Percentiles rank a stretch among this genome's conserved stretches.
Evolutionary conservation across 1,140 invertebrate genomes (phyloP).

Genomic region (Mactra quadrangularis): DNA sequence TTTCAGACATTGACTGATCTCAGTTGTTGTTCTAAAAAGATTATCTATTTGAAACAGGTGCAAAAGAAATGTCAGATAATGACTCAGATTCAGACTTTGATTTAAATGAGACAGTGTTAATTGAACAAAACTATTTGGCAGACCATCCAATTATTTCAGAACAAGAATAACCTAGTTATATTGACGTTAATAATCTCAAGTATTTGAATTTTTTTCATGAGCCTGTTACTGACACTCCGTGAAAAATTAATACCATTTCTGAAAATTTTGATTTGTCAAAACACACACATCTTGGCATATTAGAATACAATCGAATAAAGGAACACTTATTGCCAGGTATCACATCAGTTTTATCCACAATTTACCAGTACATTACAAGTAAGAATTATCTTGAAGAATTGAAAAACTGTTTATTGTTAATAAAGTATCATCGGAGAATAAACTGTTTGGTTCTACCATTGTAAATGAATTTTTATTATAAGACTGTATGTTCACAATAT

Average conservation of each 20-base stretch:
- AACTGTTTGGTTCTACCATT: not conserved
- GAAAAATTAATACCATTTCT: not conserved
- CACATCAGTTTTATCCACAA: not conserved
- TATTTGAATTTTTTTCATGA: not conserved
- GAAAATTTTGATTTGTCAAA: not conserved
- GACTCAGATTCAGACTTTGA: slow-evolving; percentile 3
- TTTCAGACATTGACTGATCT: not conserved
- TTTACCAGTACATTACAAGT: not conserved
- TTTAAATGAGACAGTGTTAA: not conserved
- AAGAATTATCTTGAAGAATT: not conserved
- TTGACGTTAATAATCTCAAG: not conserved
- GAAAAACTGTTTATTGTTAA: slow-evolving; percentile 11
- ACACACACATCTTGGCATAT: not conserved
- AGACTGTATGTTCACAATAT: not conserved
- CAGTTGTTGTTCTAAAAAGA: not conserved
- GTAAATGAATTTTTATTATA: not conserved
- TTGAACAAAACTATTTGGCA: not conserved
- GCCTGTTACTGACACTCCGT: not conserved
- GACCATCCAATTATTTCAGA: not conserved
- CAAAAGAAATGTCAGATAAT: not conserved
- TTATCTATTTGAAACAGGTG: too few relatives aligned
- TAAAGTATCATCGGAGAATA: slow-evolving; percentile 10
- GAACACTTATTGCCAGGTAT: not conserved
- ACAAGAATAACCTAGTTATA: not conserved
- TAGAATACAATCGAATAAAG: slow-evolving; percentile 3